Percentiles rank a stretch among this genome's conserved stretches.
Evolutionary conservation across 2,888 invertebrate genomes (phyloP).

Genomic region (Asteroscopus sphinx): DNA sequence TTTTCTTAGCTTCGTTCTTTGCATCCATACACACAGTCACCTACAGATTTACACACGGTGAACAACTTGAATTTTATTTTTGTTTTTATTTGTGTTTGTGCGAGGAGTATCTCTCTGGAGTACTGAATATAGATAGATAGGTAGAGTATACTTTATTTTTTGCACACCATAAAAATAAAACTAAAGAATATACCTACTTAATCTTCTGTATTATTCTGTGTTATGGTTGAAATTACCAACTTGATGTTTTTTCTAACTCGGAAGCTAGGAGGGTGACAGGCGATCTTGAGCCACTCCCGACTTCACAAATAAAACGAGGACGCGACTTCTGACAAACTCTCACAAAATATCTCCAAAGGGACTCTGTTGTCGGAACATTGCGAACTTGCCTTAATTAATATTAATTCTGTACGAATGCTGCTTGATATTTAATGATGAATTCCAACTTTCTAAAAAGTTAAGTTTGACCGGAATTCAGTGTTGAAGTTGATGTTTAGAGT

Average conservation of each 20-base stretch:
- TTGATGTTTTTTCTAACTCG: slow-evolving; percentile 38
- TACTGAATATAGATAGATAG: too few species aligned
- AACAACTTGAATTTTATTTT: too few species aligned
- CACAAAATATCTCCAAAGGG: slow-evolving; percentile 32
- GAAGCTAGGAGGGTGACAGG: slow-evolving; percentile 21
- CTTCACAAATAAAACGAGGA: slow-evolving; percentile 36
- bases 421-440: slow-evolving; percentile 44
- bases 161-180: too few species aligned
- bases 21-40: too few species aligned
- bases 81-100: too few species aligned
- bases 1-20: too few species aligned
- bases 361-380: slow-evolving; percentile 7
- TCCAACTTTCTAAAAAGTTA: slow-evolving; percentile 3
- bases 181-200: too few species aligned
- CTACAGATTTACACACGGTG: too few species aligned
- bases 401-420: slow-evolving; percentile 39
- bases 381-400: slow-evolving; percentile 51
- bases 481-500: slow-evolving; percentile 14
- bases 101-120: too few species aligned
- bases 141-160: too few species aligned
- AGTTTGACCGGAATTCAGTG: not conserved
- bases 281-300: slow-evolving; percentile 10
- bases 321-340: slow-evolving; percentile 39
- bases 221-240: slow-evolving; percentile 11
- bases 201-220: not conserved